Percentiles rank a stretch among this genome's conserved stretches.
These are phyloP conservation scores for Apantesis nais DNA, from an alignment of 2,888 invertebrate genomes.

Conservation along the genomic window DNA sequence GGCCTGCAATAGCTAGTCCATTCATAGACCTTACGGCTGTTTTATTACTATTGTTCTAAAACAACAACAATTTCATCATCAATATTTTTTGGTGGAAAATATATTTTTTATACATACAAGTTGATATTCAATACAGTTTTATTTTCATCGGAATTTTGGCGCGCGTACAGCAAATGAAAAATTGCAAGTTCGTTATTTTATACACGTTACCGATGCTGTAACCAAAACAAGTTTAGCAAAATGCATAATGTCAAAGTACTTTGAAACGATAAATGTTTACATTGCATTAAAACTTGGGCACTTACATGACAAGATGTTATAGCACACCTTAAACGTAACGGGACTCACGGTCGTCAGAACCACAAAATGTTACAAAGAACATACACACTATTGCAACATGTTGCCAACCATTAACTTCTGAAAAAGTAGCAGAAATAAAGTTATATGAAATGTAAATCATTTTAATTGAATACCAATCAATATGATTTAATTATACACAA, in stretches of 20 bases:
- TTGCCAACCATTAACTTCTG: not conserved
- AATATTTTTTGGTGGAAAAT: not conserved
- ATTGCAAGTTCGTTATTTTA: not conserved
- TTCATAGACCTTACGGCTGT: not conserved
- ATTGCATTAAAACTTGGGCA: conserved; percentile 59
- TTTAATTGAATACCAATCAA: not conserved
- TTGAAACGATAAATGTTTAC: conserved; percentile 51
- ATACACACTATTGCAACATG: not conserved
- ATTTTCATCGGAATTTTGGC: not conserved
- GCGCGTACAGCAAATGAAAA: not conserved
- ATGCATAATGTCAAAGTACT: conserved; percentile 35
- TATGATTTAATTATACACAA: no score
- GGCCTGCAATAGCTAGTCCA: not conserved
- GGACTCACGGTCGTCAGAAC: conserved; percentile 39
- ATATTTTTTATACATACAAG: not conserved
- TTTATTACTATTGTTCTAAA: not conserved
- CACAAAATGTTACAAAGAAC: not conserved
- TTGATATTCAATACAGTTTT: not conserved
- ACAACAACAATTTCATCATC: not conserved
- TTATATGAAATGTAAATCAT: no score
- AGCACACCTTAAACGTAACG: conserved; percentile 40
- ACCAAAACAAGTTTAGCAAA: conserved; percentile 39
- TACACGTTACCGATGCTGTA: not conserved
- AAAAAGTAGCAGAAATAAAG: not conserved
- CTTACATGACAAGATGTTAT: conserved; percentile 60